Conservation (phyloP, 2,888 invertebrate genomes). For the Apamea sordens region DNA sequence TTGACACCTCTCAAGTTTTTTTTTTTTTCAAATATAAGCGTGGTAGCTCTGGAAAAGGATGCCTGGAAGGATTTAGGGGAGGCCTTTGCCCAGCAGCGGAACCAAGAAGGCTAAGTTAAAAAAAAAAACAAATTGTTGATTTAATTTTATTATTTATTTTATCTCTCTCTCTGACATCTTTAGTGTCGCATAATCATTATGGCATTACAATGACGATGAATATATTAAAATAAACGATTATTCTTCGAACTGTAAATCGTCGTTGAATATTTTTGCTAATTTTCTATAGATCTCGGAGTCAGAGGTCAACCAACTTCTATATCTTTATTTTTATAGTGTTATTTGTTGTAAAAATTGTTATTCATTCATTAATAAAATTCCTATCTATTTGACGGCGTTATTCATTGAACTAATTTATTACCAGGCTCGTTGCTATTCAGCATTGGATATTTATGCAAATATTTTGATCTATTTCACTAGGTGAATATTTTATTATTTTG, state of each 20-base stretch:
- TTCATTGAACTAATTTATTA: conserved; percentile 11
- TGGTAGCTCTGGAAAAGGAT: too few relatives aligned
- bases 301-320: conserved; percentile 32
- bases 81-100: too few relatives aligned
- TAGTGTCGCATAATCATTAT: conserved; percentile 12
- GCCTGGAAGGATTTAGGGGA: too few relatives aligned
- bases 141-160: conserved; percentile 16
- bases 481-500: too few relatives aligned
- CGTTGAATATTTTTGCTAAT: conserved; percentile 1
- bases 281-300: conserved; percentile 24
- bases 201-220: conserved; percentile 15
- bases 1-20: too few relatives aligned
- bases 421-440: background rate
- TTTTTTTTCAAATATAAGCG: background rate
- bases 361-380: conserved; percentile 6
- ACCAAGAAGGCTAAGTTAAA: too few relatives aligned
- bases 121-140: too few relatives aligned
- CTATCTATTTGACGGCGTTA: conserved; percentile 13
- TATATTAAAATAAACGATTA: background rate
- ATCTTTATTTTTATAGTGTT: conserved; percentile 26
- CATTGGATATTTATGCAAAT: background rate
- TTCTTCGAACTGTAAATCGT: background rate
- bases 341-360: conserved; percentile 11
- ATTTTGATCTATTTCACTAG: background rate
- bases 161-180: conserved; percentile 1